A percentile compares a stretch with the other conserved stretches of the same genome.
Evolutionary conservation across 2,888 invertebrate genomes (phyloP).

Genomic region (Heteromurus nitidus): DNA sequence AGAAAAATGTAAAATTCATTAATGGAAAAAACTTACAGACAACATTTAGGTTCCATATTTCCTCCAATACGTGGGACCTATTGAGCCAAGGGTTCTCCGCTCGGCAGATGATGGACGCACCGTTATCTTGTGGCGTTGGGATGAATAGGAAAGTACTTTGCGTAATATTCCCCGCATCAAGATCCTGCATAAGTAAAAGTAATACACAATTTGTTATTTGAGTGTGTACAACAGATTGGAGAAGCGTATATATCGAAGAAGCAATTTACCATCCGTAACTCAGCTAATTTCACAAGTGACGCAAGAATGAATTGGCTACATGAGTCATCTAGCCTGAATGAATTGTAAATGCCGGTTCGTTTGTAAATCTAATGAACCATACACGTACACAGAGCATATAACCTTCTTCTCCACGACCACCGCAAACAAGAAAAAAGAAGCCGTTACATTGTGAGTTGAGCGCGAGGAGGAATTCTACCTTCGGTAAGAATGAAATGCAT

Average conservation of each 20-base stretch:
- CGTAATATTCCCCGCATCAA: slow-evolving; percentile 86
- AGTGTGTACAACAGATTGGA: too few relatives aligned
- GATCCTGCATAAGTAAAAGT: slow-evolving; percentile 80
- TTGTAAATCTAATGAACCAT: slow-evolving; percentile 59
- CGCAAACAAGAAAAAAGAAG: too few relatives aligned
- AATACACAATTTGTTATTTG: too few relatives aligned
- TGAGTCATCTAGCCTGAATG: slow-evolving; percentile 52
- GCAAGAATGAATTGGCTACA: slow-evolving; percentile 42
- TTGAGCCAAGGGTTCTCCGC: slow-evolving; percentile 91
- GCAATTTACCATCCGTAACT: neutral
- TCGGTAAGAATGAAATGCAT: neutral
- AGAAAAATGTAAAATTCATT: neutral
- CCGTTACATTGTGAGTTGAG: slow-evolving; percentile 2
- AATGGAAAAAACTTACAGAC: slow-evolving; percentile 82
- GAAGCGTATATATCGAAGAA: slow-evolving; percentile 20
- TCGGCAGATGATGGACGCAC: slow-evolving; percentile 90
- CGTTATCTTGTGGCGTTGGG: slow-evolving; percentile 90
- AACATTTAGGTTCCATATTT: slow-evolving; percentile 90
- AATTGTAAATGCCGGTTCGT: slow-evolving; percentile 55
- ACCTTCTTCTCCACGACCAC: neutral
- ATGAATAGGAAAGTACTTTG: slow-evolving; percentile 89
- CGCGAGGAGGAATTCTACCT: too few relatives aligned
- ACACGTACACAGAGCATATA: slow-evolving; percentile 9
- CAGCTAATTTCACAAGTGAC: slow-evolving; percentile 3
- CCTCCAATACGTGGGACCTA: slow-evolving; percentile 86